Evolutionary conservation across 2,888 invertebrate species (phyloP), one percentile per base, ranked within the genome.

Genomic region (Automeris io): DNA sequence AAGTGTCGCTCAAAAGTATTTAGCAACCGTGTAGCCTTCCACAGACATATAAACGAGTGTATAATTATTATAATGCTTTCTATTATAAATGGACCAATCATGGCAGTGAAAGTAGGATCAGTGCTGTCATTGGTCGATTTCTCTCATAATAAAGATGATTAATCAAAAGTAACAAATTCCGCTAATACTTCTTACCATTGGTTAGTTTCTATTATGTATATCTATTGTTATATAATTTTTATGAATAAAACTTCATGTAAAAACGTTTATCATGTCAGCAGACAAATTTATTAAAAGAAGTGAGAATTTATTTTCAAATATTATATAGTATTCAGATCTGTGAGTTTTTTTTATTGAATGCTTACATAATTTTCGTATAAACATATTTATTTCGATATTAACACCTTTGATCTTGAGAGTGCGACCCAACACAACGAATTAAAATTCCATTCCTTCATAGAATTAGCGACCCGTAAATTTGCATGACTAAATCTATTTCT

Each of bases 71-170:
- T 61, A 64, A 72, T 64, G 69, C 49, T 68, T 70, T 72, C 75
- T 83, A 79, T 70, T 54, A 68, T 74, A 83, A 82, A 85, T 75
- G 82, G 85, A 85, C 85, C 85, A 85, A 85, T 81, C 80, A 85
- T 78, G 85, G 82, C 85, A 85, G 83, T 83, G 83, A 82, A 65
- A 56, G 56, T 67, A 56, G 48, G 51, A 68, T 78, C 83, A 82
- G 71, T 83, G 83, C 77, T 73, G 79, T 82, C 81, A 85, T 83
- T 85, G 85, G 85, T 85, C 85, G 60, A 83, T 82, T 85, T 80
- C 67, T 54, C 68, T 60, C 76, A 75, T 70, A 65, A 72, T 68
- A 54, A 31, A 31, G 7, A 37, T 32, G 23, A 22, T 12, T 32
- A 32, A 23, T 37, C 23, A n/a, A 25, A 37, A 18, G 31, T 18